Percentiles rank a stretch among this genome's conserved stretches.
Evolutionary conservation across 2,888 invertebrate species (phyloP).

Genomic region (Eilema sororculum): DNA sequence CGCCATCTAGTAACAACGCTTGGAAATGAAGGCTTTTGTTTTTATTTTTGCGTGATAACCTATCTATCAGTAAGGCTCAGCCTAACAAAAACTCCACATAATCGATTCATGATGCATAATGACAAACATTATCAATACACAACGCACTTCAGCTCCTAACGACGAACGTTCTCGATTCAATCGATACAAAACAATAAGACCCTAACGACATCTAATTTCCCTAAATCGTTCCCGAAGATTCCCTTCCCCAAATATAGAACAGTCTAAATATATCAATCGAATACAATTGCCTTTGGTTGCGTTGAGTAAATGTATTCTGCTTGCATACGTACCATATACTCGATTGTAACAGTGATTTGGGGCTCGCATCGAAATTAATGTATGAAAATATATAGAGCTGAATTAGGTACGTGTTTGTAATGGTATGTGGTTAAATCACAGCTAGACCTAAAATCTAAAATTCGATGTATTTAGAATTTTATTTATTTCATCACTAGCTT

Average conservation of each 20-base stretch:
- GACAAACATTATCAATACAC: constrained; percentile 1
- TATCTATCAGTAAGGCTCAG: background rate
- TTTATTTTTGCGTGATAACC: too few species aligned
- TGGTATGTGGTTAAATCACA: too few species aligned
- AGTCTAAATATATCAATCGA: constrained; percentile 2
- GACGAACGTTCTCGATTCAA: constrained; percentile 8
- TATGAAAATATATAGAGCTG: background rate
- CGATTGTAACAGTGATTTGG: background rate
- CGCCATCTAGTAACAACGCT: too few species aligned
- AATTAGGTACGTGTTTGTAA: background rate
- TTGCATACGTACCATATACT: background rate
- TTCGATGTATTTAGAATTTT: too few species aligned
- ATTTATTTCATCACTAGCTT: too few species aligned
- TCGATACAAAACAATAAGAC: constrained; percentile 14
- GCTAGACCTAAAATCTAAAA: too few species aligned
- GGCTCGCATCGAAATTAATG: background rate
- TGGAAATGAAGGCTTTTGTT: too few species aligned
- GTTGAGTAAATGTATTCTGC: background rate
- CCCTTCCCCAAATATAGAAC: background rate
- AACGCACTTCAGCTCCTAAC: background rate
- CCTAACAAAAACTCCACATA: background rate
- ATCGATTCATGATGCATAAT: constrained; percentile 2
- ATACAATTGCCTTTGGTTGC: background rate
- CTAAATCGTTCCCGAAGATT: constrained; percentile 18
- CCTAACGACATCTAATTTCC: constrained; percentile 22